Evolutionary conservation across 2,113 vertebrate genomes (phyloP).

Genomic region (Ornithorhynchus anatinus): DNA sequence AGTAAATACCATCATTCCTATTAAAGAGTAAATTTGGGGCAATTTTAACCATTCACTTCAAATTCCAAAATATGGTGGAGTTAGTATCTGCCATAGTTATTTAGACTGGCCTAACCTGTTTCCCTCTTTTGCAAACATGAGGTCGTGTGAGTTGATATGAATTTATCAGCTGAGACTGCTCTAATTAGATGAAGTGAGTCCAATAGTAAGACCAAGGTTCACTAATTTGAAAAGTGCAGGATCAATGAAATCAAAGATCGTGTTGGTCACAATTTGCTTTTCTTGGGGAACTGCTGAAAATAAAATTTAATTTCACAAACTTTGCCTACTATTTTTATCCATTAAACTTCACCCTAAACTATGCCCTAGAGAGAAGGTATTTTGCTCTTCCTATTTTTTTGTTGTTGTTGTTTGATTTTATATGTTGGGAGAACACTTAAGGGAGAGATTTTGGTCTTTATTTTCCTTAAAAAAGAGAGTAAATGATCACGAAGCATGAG

Average conservation of each 20-base stretch:
- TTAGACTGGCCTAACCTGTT: background rate
- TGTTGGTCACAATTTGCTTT: background rate
- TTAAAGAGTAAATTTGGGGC: constrained; percentile 13
- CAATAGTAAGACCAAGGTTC: constrained; percentile 16
- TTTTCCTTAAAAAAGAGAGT: constrained; percentile 35
- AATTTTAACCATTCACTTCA: constrained; percentile 7
- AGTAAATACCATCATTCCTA: too few species aligned
- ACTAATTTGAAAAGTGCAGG: constrained; percentile 36
- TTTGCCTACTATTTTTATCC: too few species aligned
- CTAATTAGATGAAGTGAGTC: constrained; percentile 35
- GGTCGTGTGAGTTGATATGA: constrained; percentile 36
- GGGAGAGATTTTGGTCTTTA: constrained; percentile 37
- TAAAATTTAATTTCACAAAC: too few species aligned
- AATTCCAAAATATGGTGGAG: too few species aligned
- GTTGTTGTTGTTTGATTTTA: background rate
- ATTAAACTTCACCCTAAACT: too few species aligned
- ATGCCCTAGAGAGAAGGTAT: background rate
- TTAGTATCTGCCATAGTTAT: constrained; percentile 10
- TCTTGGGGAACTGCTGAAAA: too few species aligned
- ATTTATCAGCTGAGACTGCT: constrained; percentile 45
- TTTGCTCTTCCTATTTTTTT: constrained; percentile 3
- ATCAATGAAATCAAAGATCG: constrained; percentile 27
- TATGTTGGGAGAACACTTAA: constrained; percentile 21
- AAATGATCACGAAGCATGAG: constrained; percentile 29
- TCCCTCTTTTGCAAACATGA: constrained; percentile 4